A percentile compares a stretch with the other conserved stretches of the same genome.
Evolutionary conservation across 2,113 vertebrate species (phyloP).

Genomic region (Megaceryle maxima): DNA sequence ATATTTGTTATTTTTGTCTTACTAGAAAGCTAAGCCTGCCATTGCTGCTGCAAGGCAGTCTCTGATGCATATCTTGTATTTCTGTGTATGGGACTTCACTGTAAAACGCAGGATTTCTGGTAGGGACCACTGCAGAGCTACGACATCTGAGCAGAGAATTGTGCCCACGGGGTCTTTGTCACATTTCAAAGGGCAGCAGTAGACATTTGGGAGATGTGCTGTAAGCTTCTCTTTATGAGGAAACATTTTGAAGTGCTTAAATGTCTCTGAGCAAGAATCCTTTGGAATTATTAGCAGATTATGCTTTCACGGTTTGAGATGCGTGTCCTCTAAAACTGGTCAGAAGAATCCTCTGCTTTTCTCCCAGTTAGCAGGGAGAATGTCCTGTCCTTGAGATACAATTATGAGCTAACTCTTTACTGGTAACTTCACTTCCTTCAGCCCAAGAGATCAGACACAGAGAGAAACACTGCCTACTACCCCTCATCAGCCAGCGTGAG

Average conservation of each 20-base stretch:
- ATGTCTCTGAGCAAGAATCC: background rate
- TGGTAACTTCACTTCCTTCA: background rate
- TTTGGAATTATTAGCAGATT: background rate
- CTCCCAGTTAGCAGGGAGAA: background rate
- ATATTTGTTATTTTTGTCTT: background rate
- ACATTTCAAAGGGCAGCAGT: background rate
- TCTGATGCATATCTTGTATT: background rate
- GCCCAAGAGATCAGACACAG: background rate
- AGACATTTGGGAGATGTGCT: background rate
- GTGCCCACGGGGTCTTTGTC: background rate
- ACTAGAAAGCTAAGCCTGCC: background rate
- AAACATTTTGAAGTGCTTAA: background rate
- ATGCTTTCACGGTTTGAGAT: background rate
- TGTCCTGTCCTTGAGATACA: constrained; percentile 24
- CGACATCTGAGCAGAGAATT: background rate
- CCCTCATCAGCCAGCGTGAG: background rate
- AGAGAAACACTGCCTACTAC: background rate
- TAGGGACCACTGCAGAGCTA: background rate
- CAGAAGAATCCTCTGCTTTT: background rate
- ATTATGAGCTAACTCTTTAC: background rate
- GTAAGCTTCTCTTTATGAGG: background rate
- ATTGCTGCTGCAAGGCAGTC: background rate
- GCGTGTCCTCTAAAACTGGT: background rate
- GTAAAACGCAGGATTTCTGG: background rate
- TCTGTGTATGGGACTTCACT: background rate